Evolutionary conservation across 2,888 invertebrate genomes (phyloP).

Genomic region (Amaurobius ferox): DNA sequence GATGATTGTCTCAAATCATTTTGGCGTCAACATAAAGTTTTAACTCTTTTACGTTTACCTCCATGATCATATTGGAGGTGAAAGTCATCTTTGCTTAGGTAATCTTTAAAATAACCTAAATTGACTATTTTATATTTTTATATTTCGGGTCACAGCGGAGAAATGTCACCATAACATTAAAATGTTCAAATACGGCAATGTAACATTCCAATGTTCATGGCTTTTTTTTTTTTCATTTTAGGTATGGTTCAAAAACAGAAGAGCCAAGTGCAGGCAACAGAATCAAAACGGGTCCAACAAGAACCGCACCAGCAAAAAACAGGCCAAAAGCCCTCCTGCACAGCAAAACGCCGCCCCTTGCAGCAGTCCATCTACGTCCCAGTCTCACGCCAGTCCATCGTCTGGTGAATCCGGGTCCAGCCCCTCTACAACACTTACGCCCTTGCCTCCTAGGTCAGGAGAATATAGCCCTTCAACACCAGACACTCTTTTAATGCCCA

Average conservation of each 20-base stretch:
- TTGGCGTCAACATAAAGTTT: too few species aligned
- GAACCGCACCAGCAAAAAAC: conserved; percentile 60
- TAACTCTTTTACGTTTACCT: too few species aligned
- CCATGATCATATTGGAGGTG: too few species aligned
- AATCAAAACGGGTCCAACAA: conserved; percentile 65
- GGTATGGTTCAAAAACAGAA: conserved; percentile 82
- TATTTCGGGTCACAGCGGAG: too few species aligned
- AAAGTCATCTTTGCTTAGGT: too few species aligned
- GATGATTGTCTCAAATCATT: too few species aligned
- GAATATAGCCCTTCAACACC: conserved; percentile 73
- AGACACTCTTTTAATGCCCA: conserved; percentile 58
- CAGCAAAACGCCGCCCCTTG: conserved; percentile 74
- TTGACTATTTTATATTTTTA: too few species aligned
- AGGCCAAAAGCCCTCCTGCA: conserved; percentile 73
- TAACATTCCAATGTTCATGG: too few species aligned
- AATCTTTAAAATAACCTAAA: too few species aligned
- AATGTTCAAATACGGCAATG: too few species aligned
- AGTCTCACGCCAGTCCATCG: conserved; percentile 72
- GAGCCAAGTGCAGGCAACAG: conserved; percentile 80
- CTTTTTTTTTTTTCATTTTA: too few species aligned
- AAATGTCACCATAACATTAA: too few species aligned
- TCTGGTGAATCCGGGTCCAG: conserved; percentile 74
- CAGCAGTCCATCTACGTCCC: conserved; percentile 75
- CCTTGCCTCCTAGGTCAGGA: conserved; percentile 8
- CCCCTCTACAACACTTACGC: conserved; percentile 26